phyloP scores from a whole-genome alignment of 2,113 vertebrate species.

The Progne subis region DNA sequence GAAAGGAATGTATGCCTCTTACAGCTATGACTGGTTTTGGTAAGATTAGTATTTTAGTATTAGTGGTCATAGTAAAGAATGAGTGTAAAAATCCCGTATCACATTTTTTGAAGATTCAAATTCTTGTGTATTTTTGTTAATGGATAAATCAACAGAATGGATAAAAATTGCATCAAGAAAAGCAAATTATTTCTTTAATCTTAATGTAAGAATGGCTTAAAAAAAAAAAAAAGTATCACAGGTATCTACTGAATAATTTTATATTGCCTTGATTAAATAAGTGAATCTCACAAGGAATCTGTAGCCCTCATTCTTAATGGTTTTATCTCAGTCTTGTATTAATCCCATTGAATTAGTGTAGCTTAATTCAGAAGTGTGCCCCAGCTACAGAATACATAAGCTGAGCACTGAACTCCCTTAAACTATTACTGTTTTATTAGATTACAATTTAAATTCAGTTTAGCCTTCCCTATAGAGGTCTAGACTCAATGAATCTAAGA shows the following conservation, averaged over 20 bases:
- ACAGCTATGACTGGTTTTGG: not conserved
- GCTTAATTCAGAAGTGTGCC: not conserved
- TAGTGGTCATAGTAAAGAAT: not conserved
- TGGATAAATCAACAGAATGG: not conserved
- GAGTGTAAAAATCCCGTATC: not conserved
- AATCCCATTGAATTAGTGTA: not conserved
- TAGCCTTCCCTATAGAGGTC: not conserved
- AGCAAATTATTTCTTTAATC: not conserved
- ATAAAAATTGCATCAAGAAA: not conserved
- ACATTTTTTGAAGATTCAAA: not conserved
- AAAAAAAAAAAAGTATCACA: not conserved
- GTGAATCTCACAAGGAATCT: not conserved
- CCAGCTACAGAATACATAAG: not conserved
- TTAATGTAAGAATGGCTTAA: not conserved
- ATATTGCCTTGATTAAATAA: not conserved
- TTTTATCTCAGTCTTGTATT: not conserved
- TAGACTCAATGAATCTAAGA: not conserved
- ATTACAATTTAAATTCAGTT: not conserved
- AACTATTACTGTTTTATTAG: not conserved
- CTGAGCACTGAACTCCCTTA: not conserved
- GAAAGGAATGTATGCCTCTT: not conserved
- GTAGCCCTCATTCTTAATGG: not conserved
- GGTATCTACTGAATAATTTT: not conserved
- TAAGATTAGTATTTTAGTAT: not conserved
- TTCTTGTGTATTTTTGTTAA: not conserved